phyloP scores from a whole-genome alignment of 64 coral and sea anemone species.

The Hydrozoanthus tunicans region DNA sequence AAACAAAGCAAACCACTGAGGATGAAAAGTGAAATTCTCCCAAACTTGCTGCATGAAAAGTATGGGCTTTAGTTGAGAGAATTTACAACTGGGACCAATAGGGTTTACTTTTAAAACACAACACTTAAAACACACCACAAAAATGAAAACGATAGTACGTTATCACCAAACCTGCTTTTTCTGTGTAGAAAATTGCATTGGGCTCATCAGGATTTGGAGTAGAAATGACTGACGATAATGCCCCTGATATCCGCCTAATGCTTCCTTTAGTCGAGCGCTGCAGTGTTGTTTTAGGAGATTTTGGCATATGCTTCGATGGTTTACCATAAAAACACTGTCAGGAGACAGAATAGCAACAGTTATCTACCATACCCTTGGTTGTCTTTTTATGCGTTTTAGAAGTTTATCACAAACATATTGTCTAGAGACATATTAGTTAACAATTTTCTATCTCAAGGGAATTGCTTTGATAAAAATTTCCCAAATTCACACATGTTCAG shows the following conservation, averaged over 20 bases:
- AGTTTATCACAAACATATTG: no score
- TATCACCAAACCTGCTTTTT: constrained; percentile 21
- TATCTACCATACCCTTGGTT: no score
- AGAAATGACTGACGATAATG: constrained; percentile 52
- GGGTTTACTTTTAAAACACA: neutral
- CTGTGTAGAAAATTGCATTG: constrained; percentile 74
- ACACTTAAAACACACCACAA: neutral
- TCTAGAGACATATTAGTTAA: no score
- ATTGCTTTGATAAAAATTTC: no score
- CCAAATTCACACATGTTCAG: no score
- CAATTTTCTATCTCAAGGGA: no score
- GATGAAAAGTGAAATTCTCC: no score
- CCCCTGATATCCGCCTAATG: constrained; percentile 79
- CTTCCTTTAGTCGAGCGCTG: constrained; percentile 65
- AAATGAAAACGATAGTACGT: neutral
- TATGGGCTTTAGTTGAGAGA: no score
- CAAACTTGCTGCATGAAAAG: no score
- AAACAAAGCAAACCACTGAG: neutral
- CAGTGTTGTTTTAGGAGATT: constrained; percentile 60
- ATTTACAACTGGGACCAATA: neutral
- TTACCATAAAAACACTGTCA: constrained; percentile 48
- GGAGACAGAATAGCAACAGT: neutral
- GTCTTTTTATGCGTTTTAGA: no score
- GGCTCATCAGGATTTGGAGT: constrained; percentile 48
- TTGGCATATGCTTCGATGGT: neutral